Evolutionary conservation across 2,888 invertebrate genomes (phyloP).

Genomic region (Tetragonisca angustula): DNA sequence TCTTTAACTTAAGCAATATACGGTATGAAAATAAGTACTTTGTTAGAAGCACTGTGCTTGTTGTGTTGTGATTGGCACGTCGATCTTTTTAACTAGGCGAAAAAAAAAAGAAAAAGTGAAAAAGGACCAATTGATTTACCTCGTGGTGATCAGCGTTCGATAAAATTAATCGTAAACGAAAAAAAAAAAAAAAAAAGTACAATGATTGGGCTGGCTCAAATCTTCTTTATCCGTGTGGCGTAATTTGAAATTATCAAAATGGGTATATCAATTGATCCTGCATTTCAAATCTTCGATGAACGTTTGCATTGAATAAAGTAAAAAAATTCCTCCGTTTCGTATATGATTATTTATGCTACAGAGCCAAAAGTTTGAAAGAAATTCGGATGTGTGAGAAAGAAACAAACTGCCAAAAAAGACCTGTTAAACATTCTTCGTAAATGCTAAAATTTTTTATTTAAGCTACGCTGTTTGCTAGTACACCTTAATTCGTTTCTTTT

Average conservation of each 20-base stretch:
- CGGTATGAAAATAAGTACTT: conserved; percentile 70
- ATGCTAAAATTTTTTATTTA: conserved; percentile 15
- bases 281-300: conserved; percentile 45
- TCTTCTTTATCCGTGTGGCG: conserved; percentile 37
- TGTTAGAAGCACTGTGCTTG: conserved; percentile 76
- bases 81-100: conserved; percentile 65
- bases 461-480: not conserved
- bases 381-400: conserved; percentile 40
- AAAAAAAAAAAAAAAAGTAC: no score
- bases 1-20: conserved; percentile 75
- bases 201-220: conserved; percentile 53
- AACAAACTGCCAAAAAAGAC: conserved; percentile 62
- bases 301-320: conserved; percentile 53
- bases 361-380: conserved; percentile 45
- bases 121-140: conserved; percentile 69
- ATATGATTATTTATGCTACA: conserved; percentile 68
- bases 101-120: conserved; percentile 18
- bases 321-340: conserved; percentile 56
- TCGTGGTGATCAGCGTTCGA: conserved; percentile 51
- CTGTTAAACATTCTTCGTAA: conserved; percentile 42
- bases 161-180: conserved; percentile 47
- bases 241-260: conserved; percentile 34
- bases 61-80: conserved; percentile 75
- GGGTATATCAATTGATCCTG: conserved; percentile 70
- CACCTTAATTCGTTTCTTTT: not conserved